These are phyloP conservation scores for Ormyrus thymus DNA, from an alignment of 2,888 invertebrate species.

Conservation along the genomic window DNA sequence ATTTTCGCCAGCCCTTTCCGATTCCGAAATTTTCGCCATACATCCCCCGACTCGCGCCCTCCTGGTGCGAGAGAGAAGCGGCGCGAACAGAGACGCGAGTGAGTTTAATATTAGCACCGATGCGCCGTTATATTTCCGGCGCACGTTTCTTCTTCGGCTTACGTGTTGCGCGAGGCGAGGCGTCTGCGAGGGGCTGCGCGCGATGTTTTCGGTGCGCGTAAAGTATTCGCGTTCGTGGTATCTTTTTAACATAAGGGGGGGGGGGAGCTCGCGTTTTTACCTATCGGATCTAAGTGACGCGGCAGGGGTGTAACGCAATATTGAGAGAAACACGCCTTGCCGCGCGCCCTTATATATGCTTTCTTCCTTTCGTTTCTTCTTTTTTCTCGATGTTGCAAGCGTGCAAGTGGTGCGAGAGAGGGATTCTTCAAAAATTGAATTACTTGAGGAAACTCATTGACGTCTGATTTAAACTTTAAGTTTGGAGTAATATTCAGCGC, in stretches of 20 bases:
- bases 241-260: slow-evolving; percentile 52
- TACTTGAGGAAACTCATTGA: too few species aligned
- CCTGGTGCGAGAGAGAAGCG: not conserved
- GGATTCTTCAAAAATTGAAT: too few species aligned
- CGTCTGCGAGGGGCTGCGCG: not conserved
- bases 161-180: not conserved
- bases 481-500: too few species aligned
- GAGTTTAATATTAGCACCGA: slow-evolving; percentile 26
- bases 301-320: slow-evolving; percentile 34
- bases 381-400: too few species aligned
- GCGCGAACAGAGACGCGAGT: slow-evolving; percentile 13
- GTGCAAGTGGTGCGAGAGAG: too few species aligned
- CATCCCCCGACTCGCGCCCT: not conserved
- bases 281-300: not conserved
- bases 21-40: not conserved
- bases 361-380: too few species aligned
- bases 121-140: slow-evolving; percentile 41
- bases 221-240: slow-evolving; percentile 49
- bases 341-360: too few species aligned
- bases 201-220: slow-evolving; percentile 33
- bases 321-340: slow-evolving; percentile 10
- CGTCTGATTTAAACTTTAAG: too few species aligned
- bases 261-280: not conserved
- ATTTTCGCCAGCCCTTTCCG: slow-evolving; percentile 4
- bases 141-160: slow-evolving; percentile 34